These are phyloP conservation scores for Pentalonia nigronervosa DNA, from an alignment of 1,140 invertebrate genomes.

Conservation along the genomic window DNA sequence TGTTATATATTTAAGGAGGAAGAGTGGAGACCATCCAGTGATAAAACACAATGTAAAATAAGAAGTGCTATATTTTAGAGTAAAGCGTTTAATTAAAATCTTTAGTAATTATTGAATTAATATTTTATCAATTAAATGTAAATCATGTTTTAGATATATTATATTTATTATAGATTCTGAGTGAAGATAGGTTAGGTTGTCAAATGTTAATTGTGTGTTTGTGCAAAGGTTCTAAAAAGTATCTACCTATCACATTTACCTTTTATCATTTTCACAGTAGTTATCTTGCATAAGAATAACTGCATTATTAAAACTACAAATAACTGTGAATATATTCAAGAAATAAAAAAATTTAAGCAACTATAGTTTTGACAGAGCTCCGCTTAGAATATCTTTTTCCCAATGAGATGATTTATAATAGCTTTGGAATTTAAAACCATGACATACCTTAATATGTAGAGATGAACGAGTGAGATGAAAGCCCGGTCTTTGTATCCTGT, in stretches of 20 bases:
- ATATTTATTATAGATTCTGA: background rate
- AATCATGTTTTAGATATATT: background rate
- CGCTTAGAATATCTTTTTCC: background rate
- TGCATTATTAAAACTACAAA: background rate
- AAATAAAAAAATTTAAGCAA: background rate
- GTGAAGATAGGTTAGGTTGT: background rate
- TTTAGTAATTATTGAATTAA: no score
- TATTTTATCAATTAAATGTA: background rate
- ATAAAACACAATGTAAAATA: background rate
- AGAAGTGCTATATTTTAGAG: background rate
- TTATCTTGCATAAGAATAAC: background rate
- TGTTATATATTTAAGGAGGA: background rate
- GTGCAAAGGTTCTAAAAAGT: background rate
- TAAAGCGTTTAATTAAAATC: background rate
- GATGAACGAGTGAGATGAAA: background rate
- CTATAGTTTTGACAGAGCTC: background rate
- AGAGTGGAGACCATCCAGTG: background rate
- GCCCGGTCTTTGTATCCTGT: background rate
- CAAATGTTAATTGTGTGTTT: background rate
- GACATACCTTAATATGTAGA: background rate
- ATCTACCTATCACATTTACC: background rate
- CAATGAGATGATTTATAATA: background rate
- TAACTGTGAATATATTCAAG: background rate
- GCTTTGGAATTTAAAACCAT: background rate
- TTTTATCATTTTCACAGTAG: background rate